Evolutionary conservation across 2,797 vertebrate genomes (phyloP).

Genomic region (Chaenodraco wilsoni): DNA sequence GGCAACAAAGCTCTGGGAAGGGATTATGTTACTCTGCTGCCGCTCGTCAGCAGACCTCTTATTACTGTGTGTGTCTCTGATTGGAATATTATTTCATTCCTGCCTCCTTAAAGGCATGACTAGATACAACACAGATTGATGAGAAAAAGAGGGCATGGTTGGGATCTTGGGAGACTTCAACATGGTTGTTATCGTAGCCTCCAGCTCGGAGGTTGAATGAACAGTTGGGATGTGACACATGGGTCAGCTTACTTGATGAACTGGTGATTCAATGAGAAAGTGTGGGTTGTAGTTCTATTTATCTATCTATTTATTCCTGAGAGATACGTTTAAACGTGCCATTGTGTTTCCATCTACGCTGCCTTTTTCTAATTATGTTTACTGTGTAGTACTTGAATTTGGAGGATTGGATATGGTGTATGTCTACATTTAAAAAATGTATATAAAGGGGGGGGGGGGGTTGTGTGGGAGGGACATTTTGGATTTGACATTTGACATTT

Average conservation of each 20-base stretch:
- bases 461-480: too few species aligned
- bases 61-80: slow-evolving; percentile 26
- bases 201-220: slow-evolving; percentile 20
- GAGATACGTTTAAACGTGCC: background rate
- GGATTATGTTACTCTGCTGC: slow-evolving; percentile 72
- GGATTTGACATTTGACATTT: too few species aligned
- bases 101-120: slow-evolving; percentile 4
- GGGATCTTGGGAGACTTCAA: background rate
- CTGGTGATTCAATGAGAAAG: background rate
- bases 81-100: slow-evolving; percentile 26
- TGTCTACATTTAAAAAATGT: too few species aligned
- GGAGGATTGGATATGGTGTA: too few species aligned
- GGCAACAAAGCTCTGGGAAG: slow-evolving; percentile 71
- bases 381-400: too few species aligned
- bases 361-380: too few species aligned
- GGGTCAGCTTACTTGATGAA: slow-evolving; percentile 12
- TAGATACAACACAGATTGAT: slow-evolving; percentile 8
- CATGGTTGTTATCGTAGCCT: background rate
- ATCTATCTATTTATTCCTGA: slow-evolving; percentile 3
- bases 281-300: background rate
- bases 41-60: slow-evolving; percentile 58
- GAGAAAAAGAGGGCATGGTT: background rate
- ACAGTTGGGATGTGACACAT: slow-evolving; percentile 17
- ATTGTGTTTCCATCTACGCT: background rate
- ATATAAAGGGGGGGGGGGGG: too few species aligned